Percentiles rank a stretch among this genome's conserved stretches.
phyloP scores from a whole-genome alignment of 2,888 invertebrate species.

The Anoplius nigerrimus region DNA sequence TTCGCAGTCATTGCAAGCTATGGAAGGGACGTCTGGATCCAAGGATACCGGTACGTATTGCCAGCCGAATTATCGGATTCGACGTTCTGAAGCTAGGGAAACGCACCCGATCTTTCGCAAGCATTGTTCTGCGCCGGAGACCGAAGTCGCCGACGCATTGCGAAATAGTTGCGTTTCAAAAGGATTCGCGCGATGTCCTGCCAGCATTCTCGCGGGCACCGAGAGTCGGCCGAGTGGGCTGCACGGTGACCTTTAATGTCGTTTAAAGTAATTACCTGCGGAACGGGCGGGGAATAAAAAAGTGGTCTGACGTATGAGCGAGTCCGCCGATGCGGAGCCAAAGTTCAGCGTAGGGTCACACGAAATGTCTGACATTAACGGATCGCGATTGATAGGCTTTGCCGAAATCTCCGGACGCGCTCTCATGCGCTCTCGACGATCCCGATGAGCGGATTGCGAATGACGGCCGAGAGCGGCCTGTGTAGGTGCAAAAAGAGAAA shows the following conservation, averaged over 20 bases:
- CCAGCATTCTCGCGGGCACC: too few relatives aligned
- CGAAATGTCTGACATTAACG: constrained; percentile 16
- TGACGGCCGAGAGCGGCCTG: not conserved
- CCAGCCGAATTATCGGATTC: too few relatives aligned
- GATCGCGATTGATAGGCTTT: constrained; percentile 16
- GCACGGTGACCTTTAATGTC: too few relatives aligned
- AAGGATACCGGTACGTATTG: not conserved
- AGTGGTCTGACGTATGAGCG: not conserved
- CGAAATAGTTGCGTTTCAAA: too few relatives aligned
- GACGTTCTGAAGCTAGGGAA: too few relatives aligned
- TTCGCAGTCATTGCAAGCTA: too few relatives aligned
- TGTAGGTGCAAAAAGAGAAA: constrained; percentile 4
- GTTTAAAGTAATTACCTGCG: constrained; percentile 12
- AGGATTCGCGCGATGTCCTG: too few relatives aligned
- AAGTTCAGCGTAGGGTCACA: constrained; percentile 21
- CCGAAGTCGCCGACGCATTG: too few relatives aligned
- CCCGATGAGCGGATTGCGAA: constrained; percentile 16
- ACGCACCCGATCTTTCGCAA: too few relatives aligned
- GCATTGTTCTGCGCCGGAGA: too few relatives aligned
- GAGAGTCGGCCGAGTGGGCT: too few relatives aligned
- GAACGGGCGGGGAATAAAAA: constrained; percentile 12
- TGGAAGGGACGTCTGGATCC: not conserved
- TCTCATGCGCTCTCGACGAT: not conserved
- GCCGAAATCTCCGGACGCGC: constrained; percentile 27
- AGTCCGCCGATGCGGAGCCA: constrained; percentile 7